A percentile compares a stretch with the other conserved stretches of the same genome.
Evolutionary conservation across 2,888 invertebrate genomes (phyloP).

Genomic region (Rhimphoctona megacephalus): DNA sequence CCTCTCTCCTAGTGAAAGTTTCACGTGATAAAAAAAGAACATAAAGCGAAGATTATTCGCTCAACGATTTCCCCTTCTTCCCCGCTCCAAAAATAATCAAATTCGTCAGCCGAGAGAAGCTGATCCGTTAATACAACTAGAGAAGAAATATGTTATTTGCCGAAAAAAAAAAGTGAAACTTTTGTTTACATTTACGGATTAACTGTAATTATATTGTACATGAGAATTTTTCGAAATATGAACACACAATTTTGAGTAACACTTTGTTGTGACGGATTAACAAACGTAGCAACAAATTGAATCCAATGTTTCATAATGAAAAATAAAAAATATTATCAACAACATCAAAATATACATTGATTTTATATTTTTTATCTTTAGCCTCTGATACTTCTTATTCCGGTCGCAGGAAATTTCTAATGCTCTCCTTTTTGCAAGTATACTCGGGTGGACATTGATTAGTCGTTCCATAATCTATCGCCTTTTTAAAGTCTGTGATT

Average conservation of each 20-base stretch:
- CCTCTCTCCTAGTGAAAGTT: slow-evolving; percentile 72
- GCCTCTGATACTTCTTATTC: slow-evolving; percentile 63
- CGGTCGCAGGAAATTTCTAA: slow-evolving; percentile 78
- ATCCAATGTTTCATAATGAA: slow-evolving; percentile 57
- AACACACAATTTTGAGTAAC: slow-evolving; percentile 29
- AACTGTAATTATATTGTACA: slow-evolving; percentile 66
- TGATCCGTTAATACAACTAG: slow-evolving; percentile 39
- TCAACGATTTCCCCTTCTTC: slow-evolving; percentile 24
- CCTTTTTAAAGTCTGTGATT: slow-evolving; percentile 88
- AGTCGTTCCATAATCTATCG: slow-evolving; percentile 88
- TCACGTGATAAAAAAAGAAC: slow-evolving; percentile 30
- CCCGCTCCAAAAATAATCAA: slow-evolving; percentile 1
- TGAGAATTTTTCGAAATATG: slow-evolving; percentile 52
- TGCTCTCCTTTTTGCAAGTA: slow-evolving; percentile 81
- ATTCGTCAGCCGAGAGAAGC: slow-evolving; percentile 40
- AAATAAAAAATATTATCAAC: slow-evolving; percentile 16
- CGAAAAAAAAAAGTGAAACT: background rate
- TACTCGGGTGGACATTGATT: slow-evolving; percentile 80
- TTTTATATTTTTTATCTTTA: background rate
- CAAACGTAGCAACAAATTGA: slow-evolving; percentile 14
- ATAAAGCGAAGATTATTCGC: slow-evolving; percentile 25
- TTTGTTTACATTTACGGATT: slow-evolving; percentile 32
- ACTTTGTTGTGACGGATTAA: slow-evolving; percentile 32
- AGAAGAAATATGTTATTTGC: slow-evolving; percentile 41
- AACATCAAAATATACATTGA: background rate